These are phyloP conservation scores for Astropecten irregularis DNA, from an alignment of 53 echinoderm and acorn worm genomes.

Conservation along the genomic window DNA sequence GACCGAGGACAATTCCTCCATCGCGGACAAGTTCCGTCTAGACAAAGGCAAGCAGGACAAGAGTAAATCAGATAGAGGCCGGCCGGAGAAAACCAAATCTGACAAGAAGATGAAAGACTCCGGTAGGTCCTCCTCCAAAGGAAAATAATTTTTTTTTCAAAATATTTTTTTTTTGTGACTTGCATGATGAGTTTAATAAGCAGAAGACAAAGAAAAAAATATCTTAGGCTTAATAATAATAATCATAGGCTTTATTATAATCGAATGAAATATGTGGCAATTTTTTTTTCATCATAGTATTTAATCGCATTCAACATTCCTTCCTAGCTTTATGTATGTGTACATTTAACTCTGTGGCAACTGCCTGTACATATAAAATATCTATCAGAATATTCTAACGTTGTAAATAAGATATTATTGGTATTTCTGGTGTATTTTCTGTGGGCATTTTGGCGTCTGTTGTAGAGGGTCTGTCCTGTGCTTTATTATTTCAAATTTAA, in stretches of 20 bases:
- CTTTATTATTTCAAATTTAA: too few species aligned
- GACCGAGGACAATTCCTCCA: constrained; percentile 20
- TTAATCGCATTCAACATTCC: constrained; percentile 45
- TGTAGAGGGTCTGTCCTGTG: too few species aligned
- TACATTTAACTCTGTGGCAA: not conserved
- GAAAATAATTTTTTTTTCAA: too few species aligned
- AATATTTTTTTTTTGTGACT: too few species aligned
- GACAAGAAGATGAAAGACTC: constrained; percentile 36
- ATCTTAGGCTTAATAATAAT: too few species aligned
- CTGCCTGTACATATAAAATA: constrained; percentile 43
- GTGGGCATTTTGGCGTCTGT: too few species aligned
- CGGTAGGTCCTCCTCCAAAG: constrained; percentile 6
- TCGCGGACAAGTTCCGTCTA: not conserved
- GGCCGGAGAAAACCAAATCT: constrained; percentile 19
- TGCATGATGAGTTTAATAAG: too few species aligned
- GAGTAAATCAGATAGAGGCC: not conserved
- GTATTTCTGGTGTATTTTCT: too few species aligned
- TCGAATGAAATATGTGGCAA: constrained; percentile 43
- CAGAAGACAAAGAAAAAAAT: too few species aligned
- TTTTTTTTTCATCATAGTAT: constrained; percentile 30
- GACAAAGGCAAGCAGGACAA: constrained; percentile 45
- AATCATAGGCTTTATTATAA: too few species aligned
- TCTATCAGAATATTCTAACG: constrained; percentile 24
- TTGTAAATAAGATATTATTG: constrained; percentile 9
- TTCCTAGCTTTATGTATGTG: constrained; percentile 7